Conservation (phyloP, 1,140 invertebrate species). For the Rhyzopertha dominica region DNA sequence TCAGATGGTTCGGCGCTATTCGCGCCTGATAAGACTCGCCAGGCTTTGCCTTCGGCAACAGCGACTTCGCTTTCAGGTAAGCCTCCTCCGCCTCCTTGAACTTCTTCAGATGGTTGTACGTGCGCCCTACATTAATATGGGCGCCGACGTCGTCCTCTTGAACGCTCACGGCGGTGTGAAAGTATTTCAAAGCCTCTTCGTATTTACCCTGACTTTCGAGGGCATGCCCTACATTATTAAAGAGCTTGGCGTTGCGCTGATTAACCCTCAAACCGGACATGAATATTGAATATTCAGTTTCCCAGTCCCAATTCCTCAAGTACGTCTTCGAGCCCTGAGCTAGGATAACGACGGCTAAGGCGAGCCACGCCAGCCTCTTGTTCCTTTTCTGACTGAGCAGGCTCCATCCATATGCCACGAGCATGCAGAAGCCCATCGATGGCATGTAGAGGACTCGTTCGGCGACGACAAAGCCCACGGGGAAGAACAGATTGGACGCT, state of each 20-base stretch:
- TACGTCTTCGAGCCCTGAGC: conserved; percentile 78
- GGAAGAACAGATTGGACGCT: conserved; percentile 95
- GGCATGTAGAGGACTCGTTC: conserved; percentile 95
- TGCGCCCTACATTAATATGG: conserved; percentile 94
- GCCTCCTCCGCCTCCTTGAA: conserved; percentile 89
- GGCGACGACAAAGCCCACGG: conserved; percentile 95
- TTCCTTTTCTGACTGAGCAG: conserved; percentile 49
- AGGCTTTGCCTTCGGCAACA: conserved; percentile 85
- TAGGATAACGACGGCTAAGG: conserved; percentile 63
- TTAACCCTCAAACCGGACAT: conserved; percentile 88
- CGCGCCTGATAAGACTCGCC: conserved; percentile 92
- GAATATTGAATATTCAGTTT: conserved; percentile 89
- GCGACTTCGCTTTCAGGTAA: conserved; percentile 81
- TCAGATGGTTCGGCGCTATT: conserved; percentile 93
- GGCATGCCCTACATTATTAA: conserved; percentile 95
- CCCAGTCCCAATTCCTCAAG: conserved; percentile 85
- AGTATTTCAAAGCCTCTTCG: conserved; percentile 83
- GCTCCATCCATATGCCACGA: conserved; percentile 76
- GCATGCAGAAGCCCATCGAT: conserved; percentile 94
- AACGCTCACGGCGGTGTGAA: conserved; percentile 87
- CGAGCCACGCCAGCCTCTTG: conserved; percentile 58
- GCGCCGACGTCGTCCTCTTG: conserved; percentile 95
- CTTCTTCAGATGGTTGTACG: conserved; percentile 87
- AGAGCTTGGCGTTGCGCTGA: conserved; percentile 88
- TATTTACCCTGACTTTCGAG: conserved; percentile 81